phyloP scores from a whole-genome alignment of 2,113 vertebrate species.

The Tragelaphus buxtoni region DNA sequence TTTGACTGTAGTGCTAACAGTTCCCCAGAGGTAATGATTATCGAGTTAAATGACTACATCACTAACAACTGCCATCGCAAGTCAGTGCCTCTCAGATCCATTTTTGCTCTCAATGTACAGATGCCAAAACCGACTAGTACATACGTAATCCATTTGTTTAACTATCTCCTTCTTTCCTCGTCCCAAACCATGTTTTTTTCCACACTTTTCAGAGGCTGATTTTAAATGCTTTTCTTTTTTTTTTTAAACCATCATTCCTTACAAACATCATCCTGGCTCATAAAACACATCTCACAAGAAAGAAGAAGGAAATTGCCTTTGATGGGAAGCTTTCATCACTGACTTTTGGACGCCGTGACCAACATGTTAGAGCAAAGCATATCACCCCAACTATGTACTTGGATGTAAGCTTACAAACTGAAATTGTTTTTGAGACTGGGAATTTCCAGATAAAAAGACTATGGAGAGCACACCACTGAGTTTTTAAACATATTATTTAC shows the following conservation, averaged over 20 bases:
- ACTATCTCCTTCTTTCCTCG: neutral
- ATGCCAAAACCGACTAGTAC: constrained; percentile 37
- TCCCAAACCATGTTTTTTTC: neutral
- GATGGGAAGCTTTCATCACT: neutral
- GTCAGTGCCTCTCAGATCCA: constrained; percentile 43
- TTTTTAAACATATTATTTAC: constrained; percentile 48
- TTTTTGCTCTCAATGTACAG: constrained; percentile 57
- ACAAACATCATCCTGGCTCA: neutral
- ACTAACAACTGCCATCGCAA: constrained; percentile 66
- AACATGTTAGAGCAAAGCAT: constrained; percentile 26
- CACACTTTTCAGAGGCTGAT: neutral
- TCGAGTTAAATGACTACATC: constrained; percentile 73
- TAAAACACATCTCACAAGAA: neutral
- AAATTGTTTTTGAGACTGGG: constrained; percentile 24
- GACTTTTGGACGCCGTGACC: neutral
- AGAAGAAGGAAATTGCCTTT: neutral
- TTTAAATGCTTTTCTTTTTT: neutral
- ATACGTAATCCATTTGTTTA: neutral
- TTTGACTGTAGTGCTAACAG: constrained; percentile 67
- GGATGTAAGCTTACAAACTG: neutral
- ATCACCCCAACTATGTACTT: neutral
- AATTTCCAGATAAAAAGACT: constrained; percentile 40
- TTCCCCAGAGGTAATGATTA: constrained; percentile 78
- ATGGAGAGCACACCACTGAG: neutral
- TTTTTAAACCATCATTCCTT: neutral